Evolutionary conservation across 2,113 vertebrate species (phyloP).

Genomic region (Phrynosoma platyrhinos): DNA sequence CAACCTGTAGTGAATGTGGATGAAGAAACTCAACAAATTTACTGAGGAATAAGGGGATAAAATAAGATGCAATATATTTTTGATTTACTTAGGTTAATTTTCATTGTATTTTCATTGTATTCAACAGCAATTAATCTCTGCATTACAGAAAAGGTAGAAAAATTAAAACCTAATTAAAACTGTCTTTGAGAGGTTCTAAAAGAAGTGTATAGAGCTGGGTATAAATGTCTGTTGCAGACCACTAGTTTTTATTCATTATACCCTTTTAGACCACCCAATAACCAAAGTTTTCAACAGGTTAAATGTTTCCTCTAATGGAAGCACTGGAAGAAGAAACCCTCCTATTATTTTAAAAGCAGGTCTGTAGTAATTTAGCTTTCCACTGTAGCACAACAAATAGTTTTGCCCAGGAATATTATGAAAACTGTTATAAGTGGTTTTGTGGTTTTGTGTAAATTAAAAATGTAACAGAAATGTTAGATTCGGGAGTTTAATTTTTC

Average conservation of each 20-base stretch:
- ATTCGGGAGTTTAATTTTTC: not conserved
- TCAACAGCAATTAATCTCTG: too few species aligned
- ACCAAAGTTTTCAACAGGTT: not conserved
- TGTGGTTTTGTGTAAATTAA: not conserved
- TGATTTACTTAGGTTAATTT: too few species aligned
- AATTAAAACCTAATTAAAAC: too few species aligned
- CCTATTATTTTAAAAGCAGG: not conserved
- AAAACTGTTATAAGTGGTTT: not conserved
- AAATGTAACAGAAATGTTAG: not conserved
- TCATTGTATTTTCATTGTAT: too few species aligned
- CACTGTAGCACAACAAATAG: not conserved
- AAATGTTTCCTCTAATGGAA: not conserved
- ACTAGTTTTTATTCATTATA: not conserved
- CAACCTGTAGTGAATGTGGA: too few species aligned
- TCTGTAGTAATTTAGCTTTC: not conserved
- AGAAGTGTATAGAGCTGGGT: too few species aligned
- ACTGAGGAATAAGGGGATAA: too few species aligned
- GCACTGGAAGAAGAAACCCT: not conserved
- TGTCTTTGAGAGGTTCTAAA: not conserved
- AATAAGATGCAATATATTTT: too few species aligned
- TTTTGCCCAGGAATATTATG: not conserved
- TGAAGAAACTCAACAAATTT: too few species aligned
- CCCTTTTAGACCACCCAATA: not conserved
- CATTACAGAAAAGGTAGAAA: too few species aligned
- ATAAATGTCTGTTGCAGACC: not conserved